A percentile compares a stretch with the other conserved stretches of the same genome.
These are phyloP conservation scores for Rhodeus uyekii DNA, from an alignment of 2,797 vertebrate species.

Conservation along the genomic window DNA sequence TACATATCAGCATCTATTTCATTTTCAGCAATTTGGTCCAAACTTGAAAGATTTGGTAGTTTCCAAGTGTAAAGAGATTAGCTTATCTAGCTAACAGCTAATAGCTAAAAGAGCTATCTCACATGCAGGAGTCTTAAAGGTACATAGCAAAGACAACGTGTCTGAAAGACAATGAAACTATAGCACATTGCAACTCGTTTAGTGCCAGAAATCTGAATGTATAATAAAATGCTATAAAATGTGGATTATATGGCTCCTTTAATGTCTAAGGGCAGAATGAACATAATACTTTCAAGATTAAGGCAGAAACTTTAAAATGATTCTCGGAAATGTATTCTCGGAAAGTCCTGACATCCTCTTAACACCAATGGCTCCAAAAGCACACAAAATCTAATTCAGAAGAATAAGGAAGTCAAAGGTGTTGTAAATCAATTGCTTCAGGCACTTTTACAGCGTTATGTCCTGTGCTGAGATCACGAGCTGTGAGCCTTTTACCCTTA, in stretches of 20 bases:
- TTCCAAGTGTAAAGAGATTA: neutral
- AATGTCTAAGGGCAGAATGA: neutral
- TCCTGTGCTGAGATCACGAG: neutral
- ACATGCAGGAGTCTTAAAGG: neutral
- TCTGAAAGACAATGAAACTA: neutral
- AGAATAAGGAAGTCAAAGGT: slow-evolving; percentile 6
- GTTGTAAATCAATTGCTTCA: neutral
- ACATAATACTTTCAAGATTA: neutral
- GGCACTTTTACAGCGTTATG: neutral
- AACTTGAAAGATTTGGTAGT: neutral
- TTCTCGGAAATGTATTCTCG: neutral
- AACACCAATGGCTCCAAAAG: neutral
- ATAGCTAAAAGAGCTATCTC: neutral
- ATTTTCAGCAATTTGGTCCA: neutral
- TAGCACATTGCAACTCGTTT: neutral
- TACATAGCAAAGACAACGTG: neutral
- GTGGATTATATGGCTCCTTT: neutral
- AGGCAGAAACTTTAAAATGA: neutral
- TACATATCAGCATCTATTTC: neutral
- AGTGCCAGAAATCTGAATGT: neutral
- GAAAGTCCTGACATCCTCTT: neutral
- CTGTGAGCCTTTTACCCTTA: neutral
- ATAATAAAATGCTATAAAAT: neutral
- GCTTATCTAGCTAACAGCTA: neutral
- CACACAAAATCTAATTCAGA: neutral